Evolutionary conservation across 2,888 invertebrate species (phyloP), one percentile per base, ranked within the genome.

Genomic region (Abrostola tripartita): DNA sequence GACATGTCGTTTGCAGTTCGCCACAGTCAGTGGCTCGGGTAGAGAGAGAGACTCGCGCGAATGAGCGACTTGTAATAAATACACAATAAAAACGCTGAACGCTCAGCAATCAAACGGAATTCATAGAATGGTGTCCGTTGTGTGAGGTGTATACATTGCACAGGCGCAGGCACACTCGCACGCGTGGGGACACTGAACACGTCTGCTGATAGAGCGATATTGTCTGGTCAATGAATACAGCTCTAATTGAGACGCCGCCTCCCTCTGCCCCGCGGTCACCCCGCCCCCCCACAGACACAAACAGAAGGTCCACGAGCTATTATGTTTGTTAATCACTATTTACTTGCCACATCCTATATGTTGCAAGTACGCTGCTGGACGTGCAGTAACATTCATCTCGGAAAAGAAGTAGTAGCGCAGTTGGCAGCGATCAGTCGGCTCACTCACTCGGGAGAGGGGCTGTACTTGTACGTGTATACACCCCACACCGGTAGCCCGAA

Each of bases 191-290:
- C 14, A 12, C 6, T 11, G 36, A 11, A 36, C 5, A n/a, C 8
- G 35, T 35, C n/a, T 36, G 51, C n/a, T 51, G 37, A 51, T 51
- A 40, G 40, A 24, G 4, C 38, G 52, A 37, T 14, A 38, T 38
- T 52, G 52, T 42, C 42, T 6, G 41, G n/a, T n/a, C 36, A 10
- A 0, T 55, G 40, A 58, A 58, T 53, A 12, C 53, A n/a, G 52
- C 10, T 42, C 42, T 53, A 54, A 42, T 58, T 50, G 63, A 50
- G 63, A 37, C 53, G 35, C 5, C 24, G 1, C 24, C 24, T 4
- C 24, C 24, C 24, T 24, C 24, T 24, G 4, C 44, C 12, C 12
- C 5, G n/a, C 5, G 4, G 42, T 12, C 36, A 11, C 41, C n/a
- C 10, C 51, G 8, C 36, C 41, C 24, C 24, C 24, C 24, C 24